Conservation (phyloP, 2,888 invertebrate genomes). For the Acheta domesticus region DNA sequence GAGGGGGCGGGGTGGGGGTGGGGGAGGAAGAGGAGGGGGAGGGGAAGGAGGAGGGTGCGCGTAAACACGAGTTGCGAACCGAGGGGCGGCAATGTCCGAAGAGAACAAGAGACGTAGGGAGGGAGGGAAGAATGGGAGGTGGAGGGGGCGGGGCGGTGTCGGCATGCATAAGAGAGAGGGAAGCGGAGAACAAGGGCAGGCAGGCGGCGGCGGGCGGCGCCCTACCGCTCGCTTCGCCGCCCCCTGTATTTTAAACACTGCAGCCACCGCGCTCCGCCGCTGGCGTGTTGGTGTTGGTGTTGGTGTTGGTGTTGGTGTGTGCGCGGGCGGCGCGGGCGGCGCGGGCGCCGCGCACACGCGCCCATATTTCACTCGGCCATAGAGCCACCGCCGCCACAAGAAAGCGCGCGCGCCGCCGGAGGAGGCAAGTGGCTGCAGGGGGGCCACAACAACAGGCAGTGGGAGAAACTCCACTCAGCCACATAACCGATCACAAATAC, state of each 20-base stretch:
- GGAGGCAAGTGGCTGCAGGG: neutral
- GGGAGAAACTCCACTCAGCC: too few relatives aligned
- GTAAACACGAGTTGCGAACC: too few relatives aligned
- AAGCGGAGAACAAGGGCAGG: neutral
- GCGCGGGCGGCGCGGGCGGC: too few relatives aligned
- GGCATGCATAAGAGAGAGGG: neutral
- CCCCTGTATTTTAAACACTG: neutral
- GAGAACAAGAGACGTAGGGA: neutral
- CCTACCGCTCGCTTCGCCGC: neutral
- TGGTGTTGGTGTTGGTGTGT: too few relatives aligned
- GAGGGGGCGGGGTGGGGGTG: too few relatives aligned
- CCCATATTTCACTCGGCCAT: neutral
- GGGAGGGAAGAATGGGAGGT: neutral
- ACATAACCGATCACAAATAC: too few relatives aligned
- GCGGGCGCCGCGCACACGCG: neutral
- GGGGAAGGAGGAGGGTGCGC: too few relatives aligned
- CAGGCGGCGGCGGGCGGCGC: neutral
- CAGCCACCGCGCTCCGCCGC: neutral
- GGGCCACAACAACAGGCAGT: too few relatives aligned
- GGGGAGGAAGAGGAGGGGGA: too few relatives aligned
- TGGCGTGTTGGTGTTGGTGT: neutral
- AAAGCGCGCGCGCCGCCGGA: neutral
- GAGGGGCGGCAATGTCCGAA: too few relatives aligned
- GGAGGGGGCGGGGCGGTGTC: neutral
- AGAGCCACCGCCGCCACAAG: neutral